phyloP scores from a whole-genome alignment of 2,797 vertebrate species.

The Chelidonichthys spinosus region DNA sequence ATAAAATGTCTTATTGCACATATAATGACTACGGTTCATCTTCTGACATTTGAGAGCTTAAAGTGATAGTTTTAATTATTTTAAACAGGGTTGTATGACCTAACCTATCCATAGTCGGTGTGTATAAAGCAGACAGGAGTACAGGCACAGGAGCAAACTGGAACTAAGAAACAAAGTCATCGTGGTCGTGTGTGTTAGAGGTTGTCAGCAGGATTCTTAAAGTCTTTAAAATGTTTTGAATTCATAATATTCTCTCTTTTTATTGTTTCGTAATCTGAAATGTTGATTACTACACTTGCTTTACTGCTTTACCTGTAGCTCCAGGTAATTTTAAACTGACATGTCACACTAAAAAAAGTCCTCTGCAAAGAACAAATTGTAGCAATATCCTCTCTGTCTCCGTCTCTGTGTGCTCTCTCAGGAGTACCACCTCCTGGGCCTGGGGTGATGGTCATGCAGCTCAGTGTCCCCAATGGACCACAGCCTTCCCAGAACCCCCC shows the following conservation, averaged over 20 bases:
- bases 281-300: not conserved
- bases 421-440: constrained; percentile 94
- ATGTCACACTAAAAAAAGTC: not conserved
- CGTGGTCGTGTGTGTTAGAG: not conserved
- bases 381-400: not conserved
- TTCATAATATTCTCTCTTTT: not conserved
- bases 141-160: too few species aligned
- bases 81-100: not conserved
- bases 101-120: not conserved
- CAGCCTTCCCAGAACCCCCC: constrained; percentile 93
- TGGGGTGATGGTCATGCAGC: constrained; percentile 97
- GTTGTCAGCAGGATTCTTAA: not conserved
- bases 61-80: too few species aligned
- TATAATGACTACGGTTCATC: constrained; percentile 6
- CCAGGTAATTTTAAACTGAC: not conserved
- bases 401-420: constrained; percentile 61
- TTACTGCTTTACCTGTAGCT: not conserved
- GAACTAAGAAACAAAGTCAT: not conserved
- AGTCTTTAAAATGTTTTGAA: not conserved
- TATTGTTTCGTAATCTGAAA: not conserved
- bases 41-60: not conserved
- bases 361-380: not conserved
- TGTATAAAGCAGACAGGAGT: not conserved
- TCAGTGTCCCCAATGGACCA: constrained; percentile 96
- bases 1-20: constrained; percentile 3